These are phyloP conservation scores for Melitaea cinxia DNA, from an alignment of 1,140 invertebrate genomes.

Conservation along the genomic window DNA sequence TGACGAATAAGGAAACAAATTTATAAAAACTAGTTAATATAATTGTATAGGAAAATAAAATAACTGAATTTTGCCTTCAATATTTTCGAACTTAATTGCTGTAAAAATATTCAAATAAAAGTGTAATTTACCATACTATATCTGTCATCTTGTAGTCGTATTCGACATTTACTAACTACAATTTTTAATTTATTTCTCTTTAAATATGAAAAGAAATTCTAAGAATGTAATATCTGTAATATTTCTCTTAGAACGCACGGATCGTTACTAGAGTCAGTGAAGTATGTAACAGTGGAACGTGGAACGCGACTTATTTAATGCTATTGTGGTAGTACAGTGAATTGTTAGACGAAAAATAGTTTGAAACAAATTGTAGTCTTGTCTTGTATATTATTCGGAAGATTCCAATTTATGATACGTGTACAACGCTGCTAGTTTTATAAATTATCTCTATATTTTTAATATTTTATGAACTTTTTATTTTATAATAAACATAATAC, in stretches of 20 bases:
- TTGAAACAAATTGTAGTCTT: slow-evolving; percentile 20
- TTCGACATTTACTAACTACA: no score
- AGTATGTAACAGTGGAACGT: slow-evolving; percentile 21
- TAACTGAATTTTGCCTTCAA: no score
- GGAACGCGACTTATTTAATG: slow-evolving; percentile 31
- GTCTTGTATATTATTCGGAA: slow-evolving; percentile 9
- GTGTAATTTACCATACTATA: no score
- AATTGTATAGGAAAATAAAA: no score
- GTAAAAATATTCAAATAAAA: no score
- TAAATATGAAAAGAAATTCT: neutral
- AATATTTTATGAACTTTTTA: no score
- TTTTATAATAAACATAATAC: no score
- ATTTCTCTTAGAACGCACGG: slow-evolving; percentile 22
- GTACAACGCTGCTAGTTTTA: neutral
- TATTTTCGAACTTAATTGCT: no score
- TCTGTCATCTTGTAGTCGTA: no score
- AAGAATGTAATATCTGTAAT: slow-evolving; percentile 24
- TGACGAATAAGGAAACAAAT: no score
- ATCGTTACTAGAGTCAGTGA: slow-evolving; percentile 23
- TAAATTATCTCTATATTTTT: neutral
- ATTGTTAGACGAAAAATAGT: slow-evolving; percentile 25
- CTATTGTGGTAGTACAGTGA: slow-evolving; percentile 19
- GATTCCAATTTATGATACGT: slow-evolving; percentile 5
- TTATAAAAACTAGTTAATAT: no score
- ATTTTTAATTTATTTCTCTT: neutral